Base-by-base conservation (phyloP, 2,113 vertebrate species). In the Rynchops niger region DNA sequence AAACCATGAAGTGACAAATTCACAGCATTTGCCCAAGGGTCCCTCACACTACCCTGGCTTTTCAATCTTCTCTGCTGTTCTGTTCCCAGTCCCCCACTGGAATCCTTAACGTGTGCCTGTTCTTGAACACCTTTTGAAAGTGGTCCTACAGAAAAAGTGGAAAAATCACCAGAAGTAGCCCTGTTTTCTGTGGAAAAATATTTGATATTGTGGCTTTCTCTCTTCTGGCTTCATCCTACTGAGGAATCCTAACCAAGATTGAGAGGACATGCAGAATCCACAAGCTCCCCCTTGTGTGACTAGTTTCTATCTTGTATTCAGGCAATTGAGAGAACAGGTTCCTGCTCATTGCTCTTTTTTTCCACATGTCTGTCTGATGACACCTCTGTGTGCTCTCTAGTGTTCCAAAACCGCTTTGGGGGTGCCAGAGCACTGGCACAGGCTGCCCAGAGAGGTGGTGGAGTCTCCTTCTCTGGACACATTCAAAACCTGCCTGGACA, bases 351-450 rank as follows among this genome's bases (percentile, higher is more conserved):
- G 23, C 11, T 20, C 20, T n/a, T 71, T 42, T 63, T 25, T 30
- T 6, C 5, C 0, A 0, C 10, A 11, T 5, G 1, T 66, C 15
- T 86, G 3, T 52, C 32, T 81, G n/a, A 69, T 10, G 9, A 43
- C 17, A 29, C 6, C 5, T 82, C 18, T 67, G 5, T 66, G 13
- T 43, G 11, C 52, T 43, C 20, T 72, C 12, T 25, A 8, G 25
- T 67, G 10, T 62, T 82, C 47, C 36, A 87, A 76, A 95, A 62
- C 38, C n/a, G 11, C 47, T 22, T 49, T 49, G 47, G 11, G 47
- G 47, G 21, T 49, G 21, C 2, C 47, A 49, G 47, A 49, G 47
- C 47, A 49, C 11, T 49, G 47, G 47, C 2, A 49, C 47, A 49
- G 47, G 21, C 47, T 49, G 21, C 21, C 47, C 47, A 49, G 47